Evolutionary conservation across 1,140 invertebrate species (phyloP), one percentile per base, ranked within the genome.

Genomic region (Spodoptera frugiperda): DNA sequence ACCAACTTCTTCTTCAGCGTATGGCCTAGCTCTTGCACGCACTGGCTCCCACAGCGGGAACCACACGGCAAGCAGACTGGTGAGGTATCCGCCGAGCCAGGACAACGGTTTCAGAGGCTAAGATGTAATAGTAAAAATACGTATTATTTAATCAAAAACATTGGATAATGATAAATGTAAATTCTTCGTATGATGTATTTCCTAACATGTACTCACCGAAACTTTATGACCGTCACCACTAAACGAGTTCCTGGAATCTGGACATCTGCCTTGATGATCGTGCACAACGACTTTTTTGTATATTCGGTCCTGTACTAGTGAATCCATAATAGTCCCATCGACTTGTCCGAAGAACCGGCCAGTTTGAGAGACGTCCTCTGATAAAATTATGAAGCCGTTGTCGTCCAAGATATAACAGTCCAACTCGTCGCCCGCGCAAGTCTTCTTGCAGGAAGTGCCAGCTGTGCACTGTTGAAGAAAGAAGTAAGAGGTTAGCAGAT

Each of bases 281-380:
- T 97, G 97, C 0, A 98, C 96, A 0, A 96, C 96, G 0, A 98
- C 96, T 92, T 97, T 97, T 83, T 96, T 97, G 90, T 98, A 99
- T 79, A 99, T 98, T 74, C 96, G 96, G 85, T 98, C 97, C 87
- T 98, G 97, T 0, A 99, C 97, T 30, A 99, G 91, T 0, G 97
- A 98, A 89, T 98, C 97, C 97, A 99, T 98, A 57, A 99, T 98
- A 1, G 98, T 98, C n/a, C 98, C 98, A 88, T 99, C 98, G 55
- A 98, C 97, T 89, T 98, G 97, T 0, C 98, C 98, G 85, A 99
- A 99, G 92, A 99, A 99, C 82, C 96, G 95, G 11, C 97, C 97
- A 3, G 97, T 98, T 86, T 98, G 97, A 63, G 97, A 96, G 39
- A 95, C 95, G 77, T 97, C 96, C 90, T 98, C 98, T 4, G 98